Evolutionary conservation across 2,113 vertebrate species (phyloP).

Genomic region (Cyanoderma ruficeps): DNA sequence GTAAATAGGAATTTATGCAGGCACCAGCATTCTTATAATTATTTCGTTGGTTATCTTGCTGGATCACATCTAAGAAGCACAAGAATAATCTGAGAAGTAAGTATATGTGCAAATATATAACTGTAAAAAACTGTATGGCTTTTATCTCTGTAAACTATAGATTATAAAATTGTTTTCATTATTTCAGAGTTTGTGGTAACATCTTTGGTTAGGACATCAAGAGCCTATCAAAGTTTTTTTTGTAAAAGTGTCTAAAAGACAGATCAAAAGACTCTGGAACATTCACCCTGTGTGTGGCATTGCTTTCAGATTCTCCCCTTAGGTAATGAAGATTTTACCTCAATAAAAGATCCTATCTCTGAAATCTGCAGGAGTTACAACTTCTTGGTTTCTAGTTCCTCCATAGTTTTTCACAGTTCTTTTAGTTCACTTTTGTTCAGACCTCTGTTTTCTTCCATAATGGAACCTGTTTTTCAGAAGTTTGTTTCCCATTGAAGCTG

Average conservation of each 20-base stretch:
- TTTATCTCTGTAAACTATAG: not conserved
- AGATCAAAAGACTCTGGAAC: not conserved
- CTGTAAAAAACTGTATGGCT: not conserved
- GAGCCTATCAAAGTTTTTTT: not conserved
- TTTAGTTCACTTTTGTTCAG: not conserved
- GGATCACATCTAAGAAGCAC: constrained; percentile 10
- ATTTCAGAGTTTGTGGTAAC: not conserved
- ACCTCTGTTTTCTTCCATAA: not conserved
- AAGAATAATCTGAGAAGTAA: not conserved
- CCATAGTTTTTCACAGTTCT: not conserved
- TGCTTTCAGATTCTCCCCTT: not conserved
- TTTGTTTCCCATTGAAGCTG: not conserved
- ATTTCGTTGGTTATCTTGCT: constrained; percentile 26
- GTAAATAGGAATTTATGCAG: constrained; percentile 67
- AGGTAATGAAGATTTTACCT: not conserved
- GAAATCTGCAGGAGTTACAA: not conserved
- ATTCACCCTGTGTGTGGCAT: not conserved
- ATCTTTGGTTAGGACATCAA: not conserved
- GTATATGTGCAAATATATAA: not conserved
- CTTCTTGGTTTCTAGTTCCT: not conserved
- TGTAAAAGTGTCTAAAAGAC: not conserved
- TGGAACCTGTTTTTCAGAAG: not conserved
- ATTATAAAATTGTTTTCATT: not conserved
- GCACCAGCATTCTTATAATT: constrained; percentile 50
- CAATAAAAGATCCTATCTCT: not conserved